A percentile compares a stretch with the other conserved stretches of the same genome.
phyloP scores from a whole-genome alignment of 2,797 vertebrate species.

The Danio aesculapii region DNA sequence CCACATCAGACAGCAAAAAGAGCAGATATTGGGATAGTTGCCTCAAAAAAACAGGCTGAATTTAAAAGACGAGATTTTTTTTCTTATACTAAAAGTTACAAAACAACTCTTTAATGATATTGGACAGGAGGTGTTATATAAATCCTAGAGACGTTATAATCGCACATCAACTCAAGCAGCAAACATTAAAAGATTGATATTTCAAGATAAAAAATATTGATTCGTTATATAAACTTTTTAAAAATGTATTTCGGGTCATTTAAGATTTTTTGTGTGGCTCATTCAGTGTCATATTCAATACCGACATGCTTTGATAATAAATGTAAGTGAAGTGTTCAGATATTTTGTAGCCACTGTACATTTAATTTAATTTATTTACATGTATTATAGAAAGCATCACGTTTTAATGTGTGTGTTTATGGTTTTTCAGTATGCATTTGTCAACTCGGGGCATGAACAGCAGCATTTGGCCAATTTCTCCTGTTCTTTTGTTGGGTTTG shows the following conservation, averaged over 20 bases:
- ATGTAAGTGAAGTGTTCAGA: background rate
- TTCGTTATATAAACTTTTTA: no score
- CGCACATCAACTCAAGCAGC: no score
- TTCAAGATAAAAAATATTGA: no score
- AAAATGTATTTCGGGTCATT: background rate
- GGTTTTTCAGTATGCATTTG: background rate
- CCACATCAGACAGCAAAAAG: no score
- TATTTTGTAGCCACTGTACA: background rate
- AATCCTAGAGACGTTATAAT: no score
- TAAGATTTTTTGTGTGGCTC: background rate
- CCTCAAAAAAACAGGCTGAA: no score
- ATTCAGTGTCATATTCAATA: background rate
- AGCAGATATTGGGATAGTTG: no score
- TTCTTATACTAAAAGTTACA: no score
- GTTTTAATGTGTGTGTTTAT: background rate
- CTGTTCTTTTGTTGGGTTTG: slow-evolving; percentile 78
- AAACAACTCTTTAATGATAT: no score
- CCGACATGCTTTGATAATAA: slow-evolving; percentile 10
- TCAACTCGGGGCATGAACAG: background rate
- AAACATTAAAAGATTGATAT: no score
- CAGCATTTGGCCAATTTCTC: slow-evolving; percentile 54
- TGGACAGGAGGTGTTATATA: no score
- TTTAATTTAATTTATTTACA: background rate
- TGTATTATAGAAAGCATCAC: background rate
- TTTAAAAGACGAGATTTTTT: no score